phyloP scores from a whole-genome alignment of 2,888 invertebrate genomes.

The Lucinisca nassula region DNA sequence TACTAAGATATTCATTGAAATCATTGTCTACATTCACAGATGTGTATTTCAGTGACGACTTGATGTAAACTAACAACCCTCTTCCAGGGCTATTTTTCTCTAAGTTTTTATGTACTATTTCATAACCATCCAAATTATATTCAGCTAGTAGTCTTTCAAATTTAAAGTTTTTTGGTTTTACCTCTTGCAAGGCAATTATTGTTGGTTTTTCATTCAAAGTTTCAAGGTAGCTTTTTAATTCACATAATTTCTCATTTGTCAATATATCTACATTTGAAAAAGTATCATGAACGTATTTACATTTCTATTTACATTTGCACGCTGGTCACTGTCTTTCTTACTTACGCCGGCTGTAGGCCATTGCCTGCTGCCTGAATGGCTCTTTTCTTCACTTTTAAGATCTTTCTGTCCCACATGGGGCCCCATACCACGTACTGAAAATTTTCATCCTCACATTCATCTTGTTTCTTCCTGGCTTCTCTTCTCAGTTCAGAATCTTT shows the following conservation, averaged over 20 bases:
- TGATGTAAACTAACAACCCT: slow-evolving; percentile 23
- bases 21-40: background rate
- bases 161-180: slow-evolving; percentile 22
- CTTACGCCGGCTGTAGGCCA: background rate
- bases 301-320: slow-evolving; percentile 18
- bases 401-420: slow-evolving; percentile 14
- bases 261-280: slow-evolving; percentile 31
- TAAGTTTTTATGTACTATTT: background rate
- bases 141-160: slow-evolving; percentile 8
- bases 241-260: slow-evolving; percentile 5
- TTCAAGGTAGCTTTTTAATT: background rate
- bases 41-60: background rate
- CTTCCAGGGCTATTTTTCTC: background rate
- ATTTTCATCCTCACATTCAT: background rate
- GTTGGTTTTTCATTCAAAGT: background rate
- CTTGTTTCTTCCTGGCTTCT: slow-evolving; percentile 15
- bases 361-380: background rate
- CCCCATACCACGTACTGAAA: slow-evolving; percentile 24
- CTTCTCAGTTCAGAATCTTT: background rate
- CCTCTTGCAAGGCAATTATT: slow-evolving; percentile 12
- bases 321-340: background rate
- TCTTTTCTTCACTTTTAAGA: background rate
- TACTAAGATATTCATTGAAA: background rate
- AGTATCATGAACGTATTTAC: background rate
- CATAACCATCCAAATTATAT: slow-evolving; percentile 27